Percentiles rank a stretch among this genome's conserved stretches.
phyloP scores from a whole-genome alignment of 2,113 vertebrate genomes.

The Plotosus lineatus region DNA sequence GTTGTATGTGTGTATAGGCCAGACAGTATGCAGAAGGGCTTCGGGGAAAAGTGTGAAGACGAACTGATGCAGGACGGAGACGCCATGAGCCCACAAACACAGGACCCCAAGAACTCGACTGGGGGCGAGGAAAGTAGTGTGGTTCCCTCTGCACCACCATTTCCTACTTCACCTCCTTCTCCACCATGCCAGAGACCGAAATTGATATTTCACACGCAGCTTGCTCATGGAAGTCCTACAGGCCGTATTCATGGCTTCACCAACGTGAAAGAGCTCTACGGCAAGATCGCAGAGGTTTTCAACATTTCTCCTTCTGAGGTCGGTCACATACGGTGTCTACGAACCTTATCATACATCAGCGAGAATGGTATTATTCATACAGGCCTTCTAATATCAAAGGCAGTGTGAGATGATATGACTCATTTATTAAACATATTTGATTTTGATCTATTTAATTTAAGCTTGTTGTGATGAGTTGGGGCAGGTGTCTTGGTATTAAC shows the following conservation, averaged over 20 bases:
- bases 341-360: background rate
- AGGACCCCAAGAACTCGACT: constrained; percentile 70
- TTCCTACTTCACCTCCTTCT: constrained; percentile 62
- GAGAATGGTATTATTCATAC: background rate
- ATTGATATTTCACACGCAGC: constrained; percentile 92
- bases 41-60: constrained; percentile 57
- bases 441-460: too few species aligned
- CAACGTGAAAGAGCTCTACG: constrained; percentile 94
- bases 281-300: constrained; percentile 95
- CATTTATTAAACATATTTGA: background rate
- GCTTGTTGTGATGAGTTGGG: too few species aligned
- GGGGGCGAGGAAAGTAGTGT: constrained; percentile 49
- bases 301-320: constrained; percentile 93
- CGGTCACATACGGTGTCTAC: constrained; percentile 52
- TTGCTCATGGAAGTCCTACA: constrained; percentile 94
- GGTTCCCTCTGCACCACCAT: constrained; percentile 68
- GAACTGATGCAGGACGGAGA: constrained; percentile 71
- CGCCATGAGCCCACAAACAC: constrained; percentile 71
- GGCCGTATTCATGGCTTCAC: constrained; percentile 93
- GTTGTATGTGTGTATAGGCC: constrained; percentile 30
- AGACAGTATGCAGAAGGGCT: constrained; percentile 66
- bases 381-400: background rate
- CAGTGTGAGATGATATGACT: background rate
- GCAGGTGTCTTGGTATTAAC: too few species aligned
- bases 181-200: constrained; percentile 75